Base-by-base conservation (phyloP, 2,888 invertebrate genomes). In the Caenorhabditis parvicauda region DNA sequence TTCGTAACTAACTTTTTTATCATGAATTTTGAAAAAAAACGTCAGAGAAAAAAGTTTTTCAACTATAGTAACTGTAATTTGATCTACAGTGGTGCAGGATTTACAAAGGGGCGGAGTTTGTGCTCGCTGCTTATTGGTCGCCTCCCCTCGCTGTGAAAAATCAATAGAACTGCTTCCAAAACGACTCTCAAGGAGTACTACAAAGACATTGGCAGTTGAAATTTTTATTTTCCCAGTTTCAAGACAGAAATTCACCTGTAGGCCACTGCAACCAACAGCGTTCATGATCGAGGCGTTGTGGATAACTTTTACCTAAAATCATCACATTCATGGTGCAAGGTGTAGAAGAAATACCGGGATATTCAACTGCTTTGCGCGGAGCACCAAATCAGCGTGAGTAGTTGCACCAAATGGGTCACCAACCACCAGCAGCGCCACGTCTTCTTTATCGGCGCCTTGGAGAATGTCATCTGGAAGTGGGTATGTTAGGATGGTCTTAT, bases 281-380 rank as follows among this genome's bases (percentile, higher is more conserved):
- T 91, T 96, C 86, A 98, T 87, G 71, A 98, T 96, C 0, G 96
- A 96, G 7, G 96, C 92, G 87, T 98, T 98, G 81, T 98, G 96
- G 58, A 96, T 86, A 43, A 96, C 87, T 84, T 88, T 86, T 51
- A 88, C 88, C 64, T 87, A 81, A 27, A 50, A 46, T 9, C 2
- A 21, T 19, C 21, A 39, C 19, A 44, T 12, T 19, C 22, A 37
- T 14, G 22, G 41, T 17, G 37, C 32, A 25, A 35, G n/a, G 38
- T 21, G n/a, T 37, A 0, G 41, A 24, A 39, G 42, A 25, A 37
- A 32, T 52, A 64, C 65, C 35, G 59, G 59, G 50, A 69, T 65
- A 41, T 60, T 60, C 35, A 59, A 48, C 43, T 92, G 87, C 81
- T 88, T 88, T 29, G 95, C 95, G 77, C 96, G 85, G 54, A 98